These are phyloP conservation scores for Phortica magna DNA, from an alignment of 2,888 invertebrate genomes.

Conservation along the genomic window DNA sequence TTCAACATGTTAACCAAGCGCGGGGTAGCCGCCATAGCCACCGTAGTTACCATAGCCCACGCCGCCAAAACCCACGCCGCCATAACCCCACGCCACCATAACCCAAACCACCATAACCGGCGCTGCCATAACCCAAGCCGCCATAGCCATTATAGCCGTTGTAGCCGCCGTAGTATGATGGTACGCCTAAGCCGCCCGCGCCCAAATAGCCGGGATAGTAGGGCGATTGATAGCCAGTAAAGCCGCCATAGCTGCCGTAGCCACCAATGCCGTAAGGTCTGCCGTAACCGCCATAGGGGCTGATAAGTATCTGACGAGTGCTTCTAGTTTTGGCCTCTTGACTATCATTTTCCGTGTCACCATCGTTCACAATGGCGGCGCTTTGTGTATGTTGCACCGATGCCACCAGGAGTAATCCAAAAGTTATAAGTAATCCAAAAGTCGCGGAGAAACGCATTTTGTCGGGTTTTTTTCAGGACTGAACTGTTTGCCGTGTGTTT, in stretches of 20 bases:
- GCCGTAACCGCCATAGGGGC: constrained; percentile 46
- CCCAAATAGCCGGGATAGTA: constrained; percentile 20
- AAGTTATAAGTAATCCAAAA: constrained; percentile 60
- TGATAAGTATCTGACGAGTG: constrained; percentile 18
- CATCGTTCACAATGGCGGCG: background rate
- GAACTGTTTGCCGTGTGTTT: background rate
- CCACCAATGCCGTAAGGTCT: constrained; percentile 25
- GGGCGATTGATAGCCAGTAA: constrained; percentile 30
- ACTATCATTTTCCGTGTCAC: constrained; percentile 7
- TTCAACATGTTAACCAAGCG: background rate
- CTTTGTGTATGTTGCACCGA: constrained; percentile 27
- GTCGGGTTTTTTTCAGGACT: background rate
- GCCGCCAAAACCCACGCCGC: constrained; percentile 45
- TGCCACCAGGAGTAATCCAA: constrained; percentile 66
- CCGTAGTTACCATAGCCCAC: constrained; percentile 41
- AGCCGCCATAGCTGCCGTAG: constrained; percentile 28
- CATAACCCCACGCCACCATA: constrained; percentile 44
- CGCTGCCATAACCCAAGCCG: constrained; percentile 43
- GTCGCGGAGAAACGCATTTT: constrained; percentile 13
- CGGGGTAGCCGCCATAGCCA: background rate
- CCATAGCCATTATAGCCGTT: constrained; percentile 44
- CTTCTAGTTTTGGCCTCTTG: constrained; percentile 22
- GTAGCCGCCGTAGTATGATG: constrained; percentile 38
- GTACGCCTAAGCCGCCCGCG: constrained; percentile 13
- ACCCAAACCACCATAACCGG: constrained; percentile 11